Conservation (phyloP, 2,888 invertebrate genomes). For the Apeira syringaria region DNA sequence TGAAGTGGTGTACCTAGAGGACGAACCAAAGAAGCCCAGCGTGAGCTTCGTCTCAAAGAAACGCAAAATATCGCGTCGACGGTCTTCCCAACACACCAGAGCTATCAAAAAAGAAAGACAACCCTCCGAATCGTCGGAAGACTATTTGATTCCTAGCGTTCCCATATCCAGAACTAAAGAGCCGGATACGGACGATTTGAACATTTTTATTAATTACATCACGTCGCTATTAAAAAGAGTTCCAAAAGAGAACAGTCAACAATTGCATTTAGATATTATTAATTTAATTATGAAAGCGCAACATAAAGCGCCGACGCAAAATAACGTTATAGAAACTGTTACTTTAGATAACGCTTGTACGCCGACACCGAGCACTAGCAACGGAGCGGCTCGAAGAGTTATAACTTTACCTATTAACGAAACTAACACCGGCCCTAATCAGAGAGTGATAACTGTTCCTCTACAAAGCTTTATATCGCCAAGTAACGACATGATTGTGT, state of each 20-base stretch:
- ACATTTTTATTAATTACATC: constrained; percentile 52
- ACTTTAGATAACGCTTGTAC: not conserved
- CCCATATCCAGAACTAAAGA: constrained; percentile 8
- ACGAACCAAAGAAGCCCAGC: constrained; percentile 18
- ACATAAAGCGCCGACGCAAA: not conserved
- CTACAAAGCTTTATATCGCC: not conserved
- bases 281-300: constrained; percentile 51
- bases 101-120: not conserved
- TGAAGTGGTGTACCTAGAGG: constrained; percentile 51
- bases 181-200: constrained; percentile 41
- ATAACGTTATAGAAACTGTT: not conserved
- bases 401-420: not conserved
- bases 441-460: constrained; percentile 3
- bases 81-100: not conserved
- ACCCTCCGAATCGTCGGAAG: constrained; percentile 7
- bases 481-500: not conserved
- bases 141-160: not conserved
- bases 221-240: constrained; percentile 50
- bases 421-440: not conserved
- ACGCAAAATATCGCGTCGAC: not conserved
- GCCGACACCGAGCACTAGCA: not conserved
- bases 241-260: constrained; percentile 41
- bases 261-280: constrained; percentile 59
- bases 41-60: not conserved
- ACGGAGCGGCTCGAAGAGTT: not conserved